Conservation (phyloP, 1,140 invertebrate genomes). For the Drosophila tani region DNA sequence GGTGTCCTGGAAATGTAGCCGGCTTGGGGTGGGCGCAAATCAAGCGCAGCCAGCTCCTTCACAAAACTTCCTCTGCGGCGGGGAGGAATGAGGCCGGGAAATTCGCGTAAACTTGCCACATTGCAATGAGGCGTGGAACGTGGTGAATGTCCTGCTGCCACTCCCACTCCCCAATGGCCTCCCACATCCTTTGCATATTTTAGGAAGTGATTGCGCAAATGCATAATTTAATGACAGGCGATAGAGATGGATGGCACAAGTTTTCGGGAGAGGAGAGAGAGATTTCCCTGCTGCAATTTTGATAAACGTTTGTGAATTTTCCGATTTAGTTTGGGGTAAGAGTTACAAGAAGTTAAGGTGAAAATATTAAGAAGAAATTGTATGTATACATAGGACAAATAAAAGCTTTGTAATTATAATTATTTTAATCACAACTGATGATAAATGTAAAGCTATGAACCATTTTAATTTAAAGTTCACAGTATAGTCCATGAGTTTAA, state of each 20-base stretch:
- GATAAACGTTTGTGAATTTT: constrained; percentile 39
- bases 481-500: too few relatives aligned
- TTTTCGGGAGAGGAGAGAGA: not conserved
- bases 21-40: constrained; percentile 55
- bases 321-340: not conserved
- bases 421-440: not conserved
- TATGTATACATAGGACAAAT: not conserved
- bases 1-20: not conserved
- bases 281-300: constrained; percentile 52
- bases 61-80: constrained; percentile 42
- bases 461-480: too few relatives aligned
- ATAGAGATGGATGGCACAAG: constrained; percentile 49
- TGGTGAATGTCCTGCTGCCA: constrained; percentile 24
- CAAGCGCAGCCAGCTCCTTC: constrained; percentile 63
- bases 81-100: constrained; percentile 4
- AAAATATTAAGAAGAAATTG: not conserved
- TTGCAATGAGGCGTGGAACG: constrained; percentile 60
- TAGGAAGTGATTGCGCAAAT: constrained; percentile 81
- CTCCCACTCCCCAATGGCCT: not conserved
- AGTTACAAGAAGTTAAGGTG: not conserved
- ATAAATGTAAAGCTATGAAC: too few relatives aligned
- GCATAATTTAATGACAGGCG: constrained; percentile 80
- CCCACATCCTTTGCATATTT: constrained; percentile 67
- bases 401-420: not conserved
- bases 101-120: constrained; percentile 61